These are phyloP conservation scores for Mycogona germanica DNA, from an alignment of 2,888 invertebrate species.

Conservation along the genomic window DNA sequence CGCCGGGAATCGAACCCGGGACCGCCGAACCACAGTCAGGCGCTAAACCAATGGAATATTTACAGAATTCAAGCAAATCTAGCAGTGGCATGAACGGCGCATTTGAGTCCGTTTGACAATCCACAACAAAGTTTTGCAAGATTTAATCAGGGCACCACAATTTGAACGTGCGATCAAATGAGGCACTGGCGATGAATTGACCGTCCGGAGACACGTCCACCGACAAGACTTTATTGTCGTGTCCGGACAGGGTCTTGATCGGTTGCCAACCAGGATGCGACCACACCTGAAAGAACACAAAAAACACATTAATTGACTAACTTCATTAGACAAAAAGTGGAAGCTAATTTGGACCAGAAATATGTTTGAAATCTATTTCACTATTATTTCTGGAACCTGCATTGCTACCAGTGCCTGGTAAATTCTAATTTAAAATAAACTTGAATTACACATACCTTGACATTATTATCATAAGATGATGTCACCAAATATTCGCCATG, in stretches of 20 bases:
- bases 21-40: no score
- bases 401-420: not conserved
- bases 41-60: no score
- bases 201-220: slow-evolving; percentile 80
- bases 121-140: no score
- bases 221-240: slow-evolving; percentile 94
- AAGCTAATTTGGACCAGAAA: no score
- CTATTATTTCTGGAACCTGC: no score
- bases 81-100: no score
- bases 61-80: no score
- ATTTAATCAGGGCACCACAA: slow-evolving; percentile 73
- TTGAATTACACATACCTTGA: slow-evolving; percentile 48
- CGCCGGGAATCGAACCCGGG: no score
- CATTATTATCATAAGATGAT: slow-evolving; percentile 68
- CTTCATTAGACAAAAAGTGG: not conserved
- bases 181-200: slow-evolving; percentile 81
- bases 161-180: slow-evolving; percentile 95
- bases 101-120: no score
- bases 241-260: slow-evolving; percentile 84
- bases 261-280: slow-evolving; percentile 96
- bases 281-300: slow-evolving; percentile 53
- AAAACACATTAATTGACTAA: not conserved
- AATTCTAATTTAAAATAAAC: no score
- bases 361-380: not conserved
- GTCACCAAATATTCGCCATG: slow-evolving; percentile 78